Evolutionary conservation across 2,888 invertebrate species (phyloP).

Genomic region (Drosophila pseudotalamancana): DNA sequence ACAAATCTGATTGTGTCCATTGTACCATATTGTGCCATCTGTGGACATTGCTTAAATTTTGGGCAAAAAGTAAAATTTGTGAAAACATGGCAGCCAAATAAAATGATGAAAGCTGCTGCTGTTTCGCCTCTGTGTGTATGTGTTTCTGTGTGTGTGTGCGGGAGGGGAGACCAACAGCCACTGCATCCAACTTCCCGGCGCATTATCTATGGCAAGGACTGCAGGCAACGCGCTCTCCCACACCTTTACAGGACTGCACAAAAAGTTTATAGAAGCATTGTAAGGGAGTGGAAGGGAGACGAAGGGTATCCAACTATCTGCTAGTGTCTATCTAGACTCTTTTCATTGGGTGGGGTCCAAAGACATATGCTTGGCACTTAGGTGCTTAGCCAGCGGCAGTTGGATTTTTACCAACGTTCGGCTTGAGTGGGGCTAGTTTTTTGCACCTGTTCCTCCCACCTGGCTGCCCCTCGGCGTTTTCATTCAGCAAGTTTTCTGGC

Average conservation of each 20-base stretch:
- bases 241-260: conserved; percentile 9
- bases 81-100: conserved; percentile 15
- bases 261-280: conserved; percentile 26
- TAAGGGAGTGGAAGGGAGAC: not conserved
- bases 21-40: conserved; percentile 25
- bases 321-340: conserved; percentile 45
- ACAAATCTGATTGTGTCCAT: conserved; percentile 15
- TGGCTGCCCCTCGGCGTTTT: not conserved
- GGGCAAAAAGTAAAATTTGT: conserved; percentile 13
- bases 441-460: not conserved
- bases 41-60: conserved; percentile 13
- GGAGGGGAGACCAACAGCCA: conserved; percentile 17
- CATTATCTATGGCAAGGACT: conserved; percentile 29
- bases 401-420: conserved; percentile 44
- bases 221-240: conserved; percentile 1
- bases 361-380: conserved; percentile 77
- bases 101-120: conserved; percentile 25
- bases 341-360: conserved; percentile 11
- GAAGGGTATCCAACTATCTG: conserved; percentile 29
- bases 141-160: too few relatives aligned
- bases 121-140: too few relatives aligned
- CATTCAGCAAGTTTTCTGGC: conserved; percentile 36
- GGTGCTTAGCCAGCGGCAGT: conserved; percentile 59
- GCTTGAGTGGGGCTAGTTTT: conserved; percentile 44
- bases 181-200: not conserved